Evolutionary conservation across 2,113 vertebrate genomes (phyloP), one percentile per base, ranked within the genome.

Genomic region (Euleptes europaea): DNA sequence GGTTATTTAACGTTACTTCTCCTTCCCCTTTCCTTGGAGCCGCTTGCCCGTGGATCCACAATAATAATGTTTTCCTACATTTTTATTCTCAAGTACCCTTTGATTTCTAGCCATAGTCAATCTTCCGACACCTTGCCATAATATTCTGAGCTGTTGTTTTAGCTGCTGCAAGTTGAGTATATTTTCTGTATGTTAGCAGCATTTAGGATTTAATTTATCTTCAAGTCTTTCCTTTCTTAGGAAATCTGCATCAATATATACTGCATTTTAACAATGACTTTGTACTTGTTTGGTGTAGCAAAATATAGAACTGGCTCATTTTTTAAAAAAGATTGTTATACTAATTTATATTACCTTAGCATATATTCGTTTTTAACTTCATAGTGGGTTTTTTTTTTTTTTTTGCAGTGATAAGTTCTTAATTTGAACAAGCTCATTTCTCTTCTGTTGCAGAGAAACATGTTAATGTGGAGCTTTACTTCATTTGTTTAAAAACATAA

Each of bases 401-500:
- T 49, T 38, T 38, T 40, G 31, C 33, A 67, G 9, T 31, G 1
- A 1, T 65, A 85, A 74, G 17, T 84, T 86, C 69, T 92, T 67
- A 85, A 31, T 84, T 67, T 4, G 84, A 38, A 42, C 71, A 89
- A 89, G 42, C 11, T 81, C 28, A 86, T 89, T 92, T 84, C 63
- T 78, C 19, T 88, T 28, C 66, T 51, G 42, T 1, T 69, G 26
- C 31, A 91, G 31, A 92, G 33, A 80, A 88, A 84, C 47, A 66
- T 65, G 12, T 79, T 91, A 89, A 82, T 78, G 80, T 90, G 15
- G 69, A 80, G 49, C 78, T 88, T 77, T 23, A 86, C 65, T 85
- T 92, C 72, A 80, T 73, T 84, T 94, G 80, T 21, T 71, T 90
- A 85, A 89, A 44, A 88, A 86, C 38, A 65, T 86, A 89, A 85